phyloP scores from a whole-genome alignment of 2,113 vertebrate genomes.

The Macquaria ambigua region DNA sequence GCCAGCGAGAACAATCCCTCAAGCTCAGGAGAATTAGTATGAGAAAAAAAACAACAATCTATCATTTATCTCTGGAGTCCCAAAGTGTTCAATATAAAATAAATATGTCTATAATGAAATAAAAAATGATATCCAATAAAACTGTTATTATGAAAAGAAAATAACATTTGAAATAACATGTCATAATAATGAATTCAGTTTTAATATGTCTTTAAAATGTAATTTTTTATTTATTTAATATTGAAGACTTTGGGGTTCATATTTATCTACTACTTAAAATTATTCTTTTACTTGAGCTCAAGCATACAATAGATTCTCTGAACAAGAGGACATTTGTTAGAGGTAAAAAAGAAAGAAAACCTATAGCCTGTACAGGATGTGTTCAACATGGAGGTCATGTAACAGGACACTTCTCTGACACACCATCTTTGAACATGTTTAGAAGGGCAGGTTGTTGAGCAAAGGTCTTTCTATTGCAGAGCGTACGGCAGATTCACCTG shows the following conservation, averaged over 20 bases:
- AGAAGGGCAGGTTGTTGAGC: constrained; percentile 50
- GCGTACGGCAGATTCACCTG: constrained; percentile 18
- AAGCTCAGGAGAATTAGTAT: neutral
- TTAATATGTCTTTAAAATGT: neutral
- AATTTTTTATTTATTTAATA: neutral
- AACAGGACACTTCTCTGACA: constrained; percentile 59
- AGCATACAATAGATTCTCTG: neutral
- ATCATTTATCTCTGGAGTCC: too few relatives aligned
- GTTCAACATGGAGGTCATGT: constrained; percentile 48
- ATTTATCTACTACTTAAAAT: neutral
- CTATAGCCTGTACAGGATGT: neutral
- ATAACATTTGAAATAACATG: neutral
- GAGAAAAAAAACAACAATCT: too few relatives aligned
- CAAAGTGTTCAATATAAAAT: too few relatives aligned
- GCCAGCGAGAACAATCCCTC: neutral
- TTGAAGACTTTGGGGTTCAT: neutral
- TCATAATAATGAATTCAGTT: neutral
- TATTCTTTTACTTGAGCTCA: neutral
- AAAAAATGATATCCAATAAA: neutral
- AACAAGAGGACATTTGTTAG: neutral
- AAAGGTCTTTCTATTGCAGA: constrained; percentile 51
- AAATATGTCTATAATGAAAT: neutral
- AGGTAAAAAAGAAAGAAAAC: neutral
- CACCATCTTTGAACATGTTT: constrained; percentile 41
- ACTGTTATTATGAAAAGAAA: neutral